A percentile compares a stretch with the other conserved stretches of the same genome.
Evolutionary conservation across 2,888 invertebrate genomes (phyloP).

Genomic region (Aradus depressus): DNA sequence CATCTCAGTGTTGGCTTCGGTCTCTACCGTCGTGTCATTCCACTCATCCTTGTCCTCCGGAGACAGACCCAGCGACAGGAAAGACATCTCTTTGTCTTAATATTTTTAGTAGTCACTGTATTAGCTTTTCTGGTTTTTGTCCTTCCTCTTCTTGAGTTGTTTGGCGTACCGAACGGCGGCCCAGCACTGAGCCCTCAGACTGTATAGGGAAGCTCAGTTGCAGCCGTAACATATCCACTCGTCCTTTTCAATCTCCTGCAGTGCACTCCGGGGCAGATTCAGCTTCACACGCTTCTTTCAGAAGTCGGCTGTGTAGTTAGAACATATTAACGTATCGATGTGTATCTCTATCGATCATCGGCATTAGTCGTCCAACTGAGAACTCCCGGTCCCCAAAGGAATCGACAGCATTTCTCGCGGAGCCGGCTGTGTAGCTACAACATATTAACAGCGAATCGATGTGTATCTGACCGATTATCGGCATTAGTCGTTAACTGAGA

Average conservation of each 20-base stretch:
- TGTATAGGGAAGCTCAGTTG: constrained; percentile 20
- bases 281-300: constrained; percentile 26
- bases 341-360: no score
- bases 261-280: constrained; percentile 20
- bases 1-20: neutral
- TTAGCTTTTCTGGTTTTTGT: no score
- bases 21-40: constrained; percentile 1
- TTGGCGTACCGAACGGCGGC: constrained; percentile 20
- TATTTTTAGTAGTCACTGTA: neutral
- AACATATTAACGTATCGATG: no score
- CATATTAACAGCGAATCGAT: no score
- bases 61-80: neutral
- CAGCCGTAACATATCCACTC: constrained; percentile 25
- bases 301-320: no score
- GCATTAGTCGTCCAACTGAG: no score
- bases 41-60: constrained; percentile 1
- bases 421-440: no score
- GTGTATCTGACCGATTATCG: no score
- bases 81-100: neutral
- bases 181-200: constrained; percentile 22
- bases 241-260: constrained; percentile 22
- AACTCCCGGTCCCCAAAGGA: no score
- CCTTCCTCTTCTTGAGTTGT: constrained; percentile 2
- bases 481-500: no score
- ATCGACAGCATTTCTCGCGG: constrained; percentile 36